Base-by-base conservation (phyloP, 2,113 vertebrate genomes). In the Nycticryphes semicollaris region DNA sequence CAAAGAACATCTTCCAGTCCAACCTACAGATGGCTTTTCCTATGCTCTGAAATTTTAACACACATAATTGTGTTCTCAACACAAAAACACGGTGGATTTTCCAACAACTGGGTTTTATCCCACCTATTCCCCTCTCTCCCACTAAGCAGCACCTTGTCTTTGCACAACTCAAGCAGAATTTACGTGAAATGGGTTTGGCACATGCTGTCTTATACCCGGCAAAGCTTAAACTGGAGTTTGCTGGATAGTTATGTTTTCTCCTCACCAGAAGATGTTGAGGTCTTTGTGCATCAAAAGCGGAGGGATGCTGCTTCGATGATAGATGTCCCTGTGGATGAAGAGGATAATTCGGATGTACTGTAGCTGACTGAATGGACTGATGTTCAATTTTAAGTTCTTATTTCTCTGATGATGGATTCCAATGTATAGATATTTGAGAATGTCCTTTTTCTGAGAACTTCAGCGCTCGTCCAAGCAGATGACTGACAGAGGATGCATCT, bases 221-320 rank as follows among this genome's bases (percentile, higher is more conserved):
- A 97, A 97, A 98, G 96, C 94, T 98, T 97, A 98, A 97, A 98
- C 92, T 97, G 97, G 81, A 95, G 95, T 97, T 97, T 97, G 97
- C 97, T 98, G 97, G 96, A 98, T 20, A 98, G 95, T 96, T 98
- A 96, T 93, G 95, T 92, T 97, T 97, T 97, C 98, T 98, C 98
- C 98, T 98, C 98, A 98, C 98, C 98, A 98, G 98, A 98, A 98
- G 98, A 97, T 97, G 98, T 88, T 98, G 98, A 98, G 97, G 97
- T 98, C 98, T 98, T 97, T 98, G 98, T 97, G 97, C 97, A 91
- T 98, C 98, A 98, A 98, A 98, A 98, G 98, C 94, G 97, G 96
- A 98, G 96, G 96, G 94, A 97, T 97, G 97, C 93, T 98, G 98
- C 98, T 98, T 98, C 98, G 87, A 96, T 98, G 98, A 97, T 78